Evolutionary conservation across 1,140 invertebrate species (phyloP), one percentile per base, ranked within the genome.

Genomic region (Drosophila navojoa): DNA sequence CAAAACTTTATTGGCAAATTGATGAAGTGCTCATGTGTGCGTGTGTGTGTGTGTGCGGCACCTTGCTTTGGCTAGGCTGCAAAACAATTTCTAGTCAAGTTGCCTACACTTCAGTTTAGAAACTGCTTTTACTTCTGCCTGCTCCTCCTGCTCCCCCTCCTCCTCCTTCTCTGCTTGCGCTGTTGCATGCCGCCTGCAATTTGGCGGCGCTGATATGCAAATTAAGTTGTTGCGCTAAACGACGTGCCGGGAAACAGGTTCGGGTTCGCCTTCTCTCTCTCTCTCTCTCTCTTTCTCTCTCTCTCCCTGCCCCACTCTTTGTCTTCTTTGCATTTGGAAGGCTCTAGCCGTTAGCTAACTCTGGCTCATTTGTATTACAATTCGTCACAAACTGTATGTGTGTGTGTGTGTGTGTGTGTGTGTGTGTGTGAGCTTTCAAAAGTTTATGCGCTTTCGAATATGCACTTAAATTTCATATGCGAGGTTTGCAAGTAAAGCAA

Each of bases 161-260:
- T 25, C 15, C 27, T 3, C 19, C 19, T 10, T 6, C 6, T 22
- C 45, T 29, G 13, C 6, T 47, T 16, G 15, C 10, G 40, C 47
- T 67, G 68, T 87, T 87, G 82, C 82, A 87, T 87, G 82, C 84
- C 79, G 82, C 84, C 59, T 87, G 84, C 82, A 87, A 87, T 87
- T 87, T 87, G 84, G 82, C 74, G 62, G 79, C 79, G 82, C 82
- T 87, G 82, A 87, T 87, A 87, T 87, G 82, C 85, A 87, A 87
- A 87, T 87, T 87, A 87, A 87, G 82, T 87, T 87, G 84, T 87
- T 87, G 84, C 84, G 81, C 84, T 87, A 87, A 87, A 87, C 84
- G 84, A 87, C 84, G 84, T 87, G 82, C 84, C 82, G 76, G 82
- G 79, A 82, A 89, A 86, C 84, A 73, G 79, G 84, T 74, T 58